Evolutionary conservation across 2,797 vertebrate species (phyloP).

Genomic region (Orientallactaga sibirica): DNA sequence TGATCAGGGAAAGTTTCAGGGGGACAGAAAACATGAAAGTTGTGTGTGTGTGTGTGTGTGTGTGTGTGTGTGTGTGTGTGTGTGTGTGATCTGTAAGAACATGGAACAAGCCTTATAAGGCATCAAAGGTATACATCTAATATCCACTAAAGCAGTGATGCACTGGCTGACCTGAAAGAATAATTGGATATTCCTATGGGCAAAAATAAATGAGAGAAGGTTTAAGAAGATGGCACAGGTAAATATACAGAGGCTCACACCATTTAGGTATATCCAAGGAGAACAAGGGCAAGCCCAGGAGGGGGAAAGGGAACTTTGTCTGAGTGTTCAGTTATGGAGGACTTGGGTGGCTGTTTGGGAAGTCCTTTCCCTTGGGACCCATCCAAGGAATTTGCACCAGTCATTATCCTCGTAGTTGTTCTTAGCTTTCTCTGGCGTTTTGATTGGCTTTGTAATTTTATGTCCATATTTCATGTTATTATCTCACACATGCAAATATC

Average conservation of each 20-base stretch:
- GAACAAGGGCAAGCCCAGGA: not conserved
- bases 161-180: not conserved
- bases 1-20: too few relatives aligned
- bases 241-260: not conserved
- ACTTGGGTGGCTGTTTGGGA: not conserved
- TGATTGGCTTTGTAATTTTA: not conserved
- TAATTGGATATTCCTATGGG: not conserved
- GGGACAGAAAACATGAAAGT: too few relatives aligned
- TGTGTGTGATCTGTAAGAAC: not conserved
- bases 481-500: not conserved
- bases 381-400: not conserved
- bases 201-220: not conserved
- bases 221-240: not conserved
- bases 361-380: not conserved
- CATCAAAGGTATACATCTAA: too few relatives aligned
- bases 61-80: too few relatives aligned
- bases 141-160: not conserved
- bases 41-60: too few relatives aligned
- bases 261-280: not conserved
- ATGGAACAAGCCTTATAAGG: not conserved
- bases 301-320: not conserved
- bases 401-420: not conserved
- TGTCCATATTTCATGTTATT: not conserved
- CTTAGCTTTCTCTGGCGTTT: not conserved
- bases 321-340: not conserved